Conservation (phyloP, 2,113 vertebrate genomes). For the Blennius ocellaris region DNA sequence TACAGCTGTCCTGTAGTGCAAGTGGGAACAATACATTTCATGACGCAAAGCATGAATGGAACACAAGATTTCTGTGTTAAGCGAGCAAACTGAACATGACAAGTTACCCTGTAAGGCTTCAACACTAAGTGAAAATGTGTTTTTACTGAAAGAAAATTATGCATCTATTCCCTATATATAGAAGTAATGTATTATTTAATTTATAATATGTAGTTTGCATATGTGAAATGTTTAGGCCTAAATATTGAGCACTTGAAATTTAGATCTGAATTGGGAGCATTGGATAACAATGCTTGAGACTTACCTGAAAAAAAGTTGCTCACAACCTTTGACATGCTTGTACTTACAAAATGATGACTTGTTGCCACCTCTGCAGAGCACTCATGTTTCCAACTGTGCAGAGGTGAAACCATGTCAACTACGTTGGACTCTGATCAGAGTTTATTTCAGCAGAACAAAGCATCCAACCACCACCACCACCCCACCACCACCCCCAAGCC, state of each 20-base stretch:
- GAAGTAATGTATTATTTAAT: not conserved
- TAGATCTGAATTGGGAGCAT: not conserved
- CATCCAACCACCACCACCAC: conserved; percentile 41
- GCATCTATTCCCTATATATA: too few relatives aligned
- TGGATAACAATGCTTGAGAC: conserved; percentile 11
- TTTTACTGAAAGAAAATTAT: not conserved
- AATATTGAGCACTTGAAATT: too few relatives aligned
- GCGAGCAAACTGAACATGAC: not conserved
- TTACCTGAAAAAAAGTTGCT: conserved; percentile 29
- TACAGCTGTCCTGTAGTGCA: too few relatives aligned
- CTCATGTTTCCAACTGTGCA: conserved; percentile 65
- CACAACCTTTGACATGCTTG: conserved; percentile 36
- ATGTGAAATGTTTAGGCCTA: too few relatives aligned
- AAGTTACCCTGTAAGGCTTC: too few relatives aligned
- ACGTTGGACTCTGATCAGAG: conserved; percentile 19
- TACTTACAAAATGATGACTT: conserved; percentile 64
- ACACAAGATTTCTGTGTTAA: not conserved
- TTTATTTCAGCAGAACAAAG: conserved; percentile 45
- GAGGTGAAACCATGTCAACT: conserved; percentile 62
- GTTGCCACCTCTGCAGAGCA: conserved; percentile 65
- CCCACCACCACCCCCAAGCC: too few relatives aligned
- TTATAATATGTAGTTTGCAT: not conserved
- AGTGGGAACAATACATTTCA: not conserved
- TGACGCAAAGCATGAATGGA: not conserved
- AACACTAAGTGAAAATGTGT: too few relatives aligned